Evolutionary conservation across 2,113 vertebrate genomes (phyloP).

Genomic region (Mastomys coucha): DNA sequence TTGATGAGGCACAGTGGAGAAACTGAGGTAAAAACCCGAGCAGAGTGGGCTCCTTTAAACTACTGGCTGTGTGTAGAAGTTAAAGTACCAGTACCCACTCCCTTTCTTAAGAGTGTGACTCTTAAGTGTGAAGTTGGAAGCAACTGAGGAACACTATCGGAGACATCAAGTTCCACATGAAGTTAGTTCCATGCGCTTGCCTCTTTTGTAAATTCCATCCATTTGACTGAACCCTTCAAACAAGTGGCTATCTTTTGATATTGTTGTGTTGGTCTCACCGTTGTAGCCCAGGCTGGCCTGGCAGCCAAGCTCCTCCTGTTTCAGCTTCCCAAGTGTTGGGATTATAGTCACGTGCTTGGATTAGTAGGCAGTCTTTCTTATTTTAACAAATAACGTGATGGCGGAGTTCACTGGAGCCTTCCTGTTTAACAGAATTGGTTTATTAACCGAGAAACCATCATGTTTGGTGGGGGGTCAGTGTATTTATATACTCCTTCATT

Average conservation of each 20-base stretch:
- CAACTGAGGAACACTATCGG: accelerated
- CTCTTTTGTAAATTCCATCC: background rate
- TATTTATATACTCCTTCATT: background rate
- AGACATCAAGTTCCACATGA: accelerated
- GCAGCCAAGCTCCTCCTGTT: background rate
- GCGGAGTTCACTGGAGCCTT: background rate
- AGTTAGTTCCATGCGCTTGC: accelerated
- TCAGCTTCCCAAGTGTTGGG: background rate
- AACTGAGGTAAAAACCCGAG: background rate
- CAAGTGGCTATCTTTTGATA: background rate
- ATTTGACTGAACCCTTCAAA: background rate
- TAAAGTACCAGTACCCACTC: background rate
- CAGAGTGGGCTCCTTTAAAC: background rate
- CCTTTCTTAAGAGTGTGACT: background rate
- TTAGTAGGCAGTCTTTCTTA: background rate
- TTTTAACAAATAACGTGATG: background rate
- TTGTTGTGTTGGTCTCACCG: background rate
- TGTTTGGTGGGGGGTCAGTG: background rate
- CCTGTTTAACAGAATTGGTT: background rate
- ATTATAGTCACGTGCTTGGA: background rate
- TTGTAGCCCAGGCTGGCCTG: background rate
- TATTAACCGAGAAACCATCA: background rate
- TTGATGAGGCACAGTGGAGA: background rate
- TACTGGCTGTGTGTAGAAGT: background rate
- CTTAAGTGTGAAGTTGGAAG: background rate